These are phyloP conservation scores for Octonoba sinensis DNA, from an alignment of 2,888 invertebrate species.

Conservation along the genomic window DNA sequence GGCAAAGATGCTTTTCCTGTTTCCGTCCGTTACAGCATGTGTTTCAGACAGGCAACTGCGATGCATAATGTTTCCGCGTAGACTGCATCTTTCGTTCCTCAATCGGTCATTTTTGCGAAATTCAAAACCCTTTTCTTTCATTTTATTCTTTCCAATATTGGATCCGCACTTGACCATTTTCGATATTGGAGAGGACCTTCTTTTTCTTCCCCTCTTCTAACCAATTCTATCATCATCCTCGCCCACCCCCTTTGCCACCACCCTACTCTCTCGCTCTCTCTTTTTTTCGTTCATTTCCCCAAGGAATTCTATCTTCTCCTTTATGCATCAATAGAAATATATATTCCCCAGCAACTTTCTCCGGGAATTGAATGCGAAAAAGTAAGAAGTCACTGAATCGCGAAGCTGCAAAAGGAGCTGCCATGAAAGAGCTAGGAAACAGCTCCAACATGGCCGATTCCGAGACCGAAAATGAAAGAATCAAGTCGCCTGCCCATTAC, in stretches of 20 bases:
- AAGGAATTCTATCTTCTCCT: constrained; percentile 59
- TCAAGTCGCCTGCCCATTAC: constrained; percentile 56
- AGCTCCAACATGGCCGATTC: constrained; percentile 57
- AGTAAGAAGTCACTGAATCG: constrained; percentile 59
- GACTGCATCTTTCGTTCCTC: constrained; percentile 1
- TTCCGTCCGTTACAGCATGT: too few species aligned
- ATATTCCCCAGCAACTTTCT: constrained; percentile 57
- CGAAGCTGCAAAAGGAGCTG: constrained; percentile 43
- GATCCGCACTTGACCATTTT: constrained; percentile 42
- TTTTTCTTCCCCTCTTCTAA: constrained; percentile 14
- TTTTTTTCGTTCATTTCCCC: not conserved
- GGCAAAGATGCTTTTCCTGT: too few species aligned
- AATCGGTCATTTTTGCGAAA: constrained; percentile 22
- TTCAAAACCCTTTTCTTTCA: not conserved
- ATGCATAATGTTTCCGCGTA: constrained; percentile 2
- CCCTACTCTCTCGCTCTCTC: not conserved
- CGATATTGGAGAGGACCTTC: constrained; percentile 20
- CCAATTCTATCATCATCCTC: constrained; percentile 45
- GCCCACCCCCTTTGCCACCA: not conserved
- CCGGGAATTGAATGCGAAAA: constrained; percentile 54
- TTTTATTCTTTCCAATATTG: constrained; percentile 19
- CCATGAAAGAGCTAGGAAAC: constrained; percentile 57
- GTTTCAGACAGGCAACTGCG: not conserved
- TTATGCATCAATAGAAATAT: constrained; percentile 61
- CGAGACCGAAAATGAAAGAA: constrained; percentile 60